Base-by-base conservation (phyloP, 2,113 vertebrate genomes). In the Pangasianodon gigas region DNA sequence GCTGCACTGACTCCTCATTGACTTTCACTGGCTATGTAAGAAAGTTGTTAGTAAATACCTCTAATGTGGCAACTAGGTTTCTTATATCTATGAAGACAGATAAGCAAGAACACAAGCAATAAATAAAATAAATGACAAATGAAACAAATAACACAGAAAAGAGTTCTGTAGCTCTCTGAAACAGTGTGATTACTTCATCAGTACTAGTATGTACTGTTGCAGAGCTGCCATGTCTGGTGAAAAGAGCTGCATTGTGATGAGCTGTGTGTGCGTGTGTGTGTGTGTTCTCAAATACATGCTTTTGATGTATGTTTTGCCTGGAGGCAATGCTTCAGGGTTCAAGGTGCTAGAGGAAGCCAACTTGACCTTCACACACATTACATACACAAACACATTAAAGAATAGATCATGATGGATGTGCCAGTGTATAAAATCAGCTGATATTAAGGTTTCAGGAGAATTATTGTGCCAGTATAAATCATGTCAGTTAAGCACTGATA, bases 331-430 rank as follows among this genome's bases (percentile, higher is more conserved):
- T 71, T 81, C 13, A 8, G 37, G 80, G 80, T 83, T 60, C 48
- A 19, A 58, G 44, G 41, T 88, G 80, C 65, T 32, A 60, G 51
- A 75, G 41, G 48, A 71, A 44, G 69, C 60, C 85, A 90, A 71
- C 75, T 51, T 0, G 51, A 89, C 54, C 32, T 51, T 32, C 37
- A 77, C 82, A 89, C 29, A 82, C 65, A 65, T 41, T 48, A 84
- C 52, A 87, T 26, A 87, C 54, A 77, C 46, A 85, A 75, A 91
- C 67, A 77, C 90, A 83, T 32, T 84, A 62, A 54, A 52, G 21
- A 90, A 54, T 14, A 51, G 52, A 56, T 19, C 29, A 21, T 56
- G 32, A 84, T 18, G 51, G 26, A 52, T 32, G 26, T 32, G 51
- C 51, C 29, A 54, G 51, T 82, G 29, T 26, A 82, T 82, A n/a